A percentile compares a stretch with the other conserved stretches of the same genome.
Evolutionary conservation across 2,113 vertebrate genomes (phyloP).

Genomic region (human): DNA sequence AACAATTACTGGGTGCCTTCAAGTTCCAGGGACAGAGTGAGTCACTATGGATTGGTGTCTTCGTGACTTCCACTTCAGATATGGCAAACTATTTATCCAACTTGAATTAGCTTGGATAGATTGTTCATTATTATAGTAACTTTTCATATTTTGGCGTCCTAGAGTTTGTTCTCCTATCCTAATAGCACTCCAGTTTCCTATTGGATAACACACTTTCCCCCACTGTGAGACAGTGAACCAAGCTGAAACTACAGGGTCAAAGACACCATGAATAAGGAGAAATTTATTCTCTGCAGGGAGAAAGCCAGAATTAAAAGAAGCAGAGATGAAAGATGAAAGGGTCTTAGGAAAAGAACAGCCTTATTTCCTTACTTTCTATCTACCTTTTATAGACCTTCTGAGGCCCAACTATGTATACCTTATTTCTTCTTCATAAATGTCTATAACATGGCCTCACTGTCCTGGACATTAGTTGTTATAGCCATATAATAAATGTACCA

Average conservation of each 20-base stretch:
- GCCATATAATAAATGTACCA: background rate
- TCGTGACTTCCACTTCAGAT: background rate
- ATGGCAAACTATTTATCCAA: background rate
- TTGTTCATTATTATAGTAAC: background rate
- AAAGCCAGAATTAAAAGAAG: background rate
- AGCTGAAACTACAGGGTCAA: background rate
- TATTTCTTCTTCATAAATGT: background rate
- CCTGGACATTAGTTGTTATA: background rate
- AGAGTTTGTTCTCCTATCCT: background rate
- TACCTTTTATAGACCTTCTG: background rate
- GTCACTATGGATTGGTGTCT: background rate
- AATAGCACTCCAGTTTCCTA: background rate
- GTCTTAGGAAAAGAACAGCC: background rate
- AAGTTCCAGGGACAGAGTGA: background rate
- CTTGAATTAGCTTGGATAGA: background rate
- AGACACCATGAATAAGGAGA: background rate
- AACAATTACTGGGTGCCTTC: background rate
- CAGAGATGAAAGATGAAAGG: background rate
- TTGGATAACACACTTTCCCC: background rate
- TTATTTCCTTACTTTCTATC: constrained; percentile 17
- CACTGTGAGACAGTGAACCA: background rate
- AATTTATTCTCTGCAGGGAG: background rate
- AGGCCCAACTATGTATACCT: background rate
- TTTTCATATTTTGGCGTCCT: background rate
- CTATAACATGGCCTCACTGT: background rate